Evolutionary conservation across 2,113 vertebrate species (phyloP).

Genomic region (Coracopsis vasa): DNA sequence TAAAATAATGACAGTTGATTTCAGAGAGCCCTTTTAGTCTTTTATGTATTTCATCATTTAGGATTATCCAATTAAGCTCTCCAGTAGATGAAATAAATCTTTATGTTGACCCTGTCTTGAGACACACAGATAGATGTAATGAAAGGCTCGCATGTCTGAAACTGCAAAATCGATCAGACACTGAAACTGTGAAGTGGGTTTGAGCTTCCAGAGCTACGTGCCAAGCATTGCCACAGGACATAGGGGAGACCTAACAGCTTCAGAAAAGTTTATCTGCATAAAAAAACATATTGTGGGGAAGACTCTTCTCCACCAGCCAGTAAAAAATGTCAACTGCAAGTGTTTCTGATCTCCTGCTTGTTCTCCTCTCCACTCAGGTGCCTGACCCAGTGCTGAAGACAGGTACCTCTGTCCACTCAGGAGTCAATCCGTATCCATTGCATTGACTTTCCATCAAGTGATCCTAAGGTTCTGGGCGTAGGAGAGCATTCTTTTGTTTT

Average conservation of each 20-base stretch:
- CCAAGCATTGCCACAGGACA: background rate
- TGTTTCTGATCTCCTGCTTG: background rate
- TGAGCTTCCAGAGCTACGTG: background rate
- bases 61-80: conserved; percentile 19
- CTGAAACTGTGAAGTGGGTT: background rate
- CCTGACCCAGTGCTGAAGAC: background rate
- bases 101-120: background rate
- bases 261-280: background rate
- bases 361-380: background rate
- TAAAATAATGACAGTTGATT: background rate
- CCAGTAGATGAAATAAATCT: background rate
- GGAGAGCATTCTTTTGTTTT: background rate
- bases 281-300: background rate
- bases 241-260: background rate
- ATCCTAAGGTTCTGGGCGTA: background rate
- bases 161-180: background rate
- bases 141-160: background rate
- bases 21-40: background rate
- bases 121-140: conserved; percentile 6
- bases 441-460: background rate
- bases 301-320: background rate
- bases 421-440: background rate
- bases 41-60: background rate
- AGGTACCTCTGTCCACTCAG: background rate
- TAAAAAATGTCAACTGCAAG: background rate